Base-by-base conservation (phyloP, 1,140 invertebrate genomes). In the Apocrypta bakeri region DNA sequence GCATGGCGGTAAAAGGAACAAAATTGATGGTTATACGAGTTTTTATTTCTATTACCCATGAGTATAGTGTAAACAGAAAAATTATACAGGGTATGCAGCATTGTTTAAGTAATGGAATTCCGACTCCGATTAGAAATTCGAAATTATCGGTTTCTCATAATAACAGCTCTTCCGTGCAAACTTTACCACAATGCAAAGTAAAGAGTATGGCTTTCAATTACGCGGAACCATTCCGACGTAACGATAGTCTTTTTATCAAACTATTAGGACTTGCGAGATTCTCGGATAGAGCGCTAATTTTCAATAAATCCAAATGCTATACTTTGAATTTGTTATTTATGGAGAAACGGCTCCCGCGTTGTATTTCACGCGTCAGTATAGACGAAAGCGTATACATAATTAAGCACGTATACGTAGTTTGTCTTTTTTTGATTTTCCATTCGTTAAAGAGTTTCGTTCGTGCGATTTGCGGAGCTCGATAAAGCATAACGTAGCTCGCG, bases 381-480 rank as follows among this genome's bases (percentile, higher is more conserved):
- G 48, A 21, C 48, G 17, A 56, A 37, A 6, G 48, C 48, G 6
- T 17, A 17, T 17, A 56, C n/a, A n/a, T 17, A 56, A 17, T 21
- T 21, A n/a, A 4, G 25, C 24, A 42, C 29, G 25, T n/a, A 72
- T 24, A 42, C 33, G 33, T 6, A 56, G 48, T 21, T 6, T 21
- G 48, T 56, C 48, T n/a, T 56, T 56, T 27, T 64, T 31, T 21
- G 63, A 78, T 78, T 78, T 78, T 48, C 71, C n/a, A 37, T 21
- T 2, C 27, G 64, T 66, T 78, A 66, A 66, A 68, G 48, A 42
- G 31, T 63, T 40, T 24, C 75, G 12, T 64, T 31, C 31, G 77
- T 17, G 24, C 17, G 29, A 79, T 42, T 48, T 61, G 27, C 56
- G 29, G 42, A 72, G 33, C 68, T 17, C 78, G 40, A 72, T 79